These are phyloP conservation scores for Agapornis canus DNA, from an alignment of 2,797 vertebrate genomes.

Conservation along the genomic window DNA sequence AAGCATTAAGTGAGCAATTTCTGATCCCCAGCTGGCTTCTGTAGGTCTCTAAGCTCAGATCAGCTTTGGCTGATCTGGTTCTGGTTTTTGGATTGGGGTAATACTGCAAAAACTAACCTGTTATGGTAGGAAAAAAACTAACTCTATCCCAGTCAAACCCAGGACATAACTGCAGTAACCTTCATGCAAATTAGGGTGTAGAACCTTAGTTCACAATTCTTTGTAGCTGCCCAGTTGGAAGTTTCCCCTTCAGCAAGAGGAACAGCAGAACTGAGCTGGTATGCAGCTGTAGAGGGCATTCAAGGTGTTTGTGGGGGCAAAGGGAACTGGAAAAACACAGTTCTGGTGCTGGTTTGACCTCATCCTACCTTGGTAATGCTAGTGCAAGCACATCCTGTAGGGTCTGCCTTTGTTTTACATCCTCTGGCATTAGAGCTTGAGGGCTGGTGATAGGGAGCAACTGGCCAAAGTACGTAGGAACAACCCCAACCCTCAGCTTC, in stretches of 20 bases:
- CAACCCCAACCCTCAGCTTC: background rate
- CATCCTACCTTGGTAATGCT: background rate
- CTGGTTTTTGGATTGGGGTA: background rate
- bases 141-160: background rate
- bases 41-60: background rate
- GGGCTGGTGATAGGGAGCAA: background rate
- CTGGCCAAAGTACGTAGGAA: background rate
- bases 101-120: background rate
- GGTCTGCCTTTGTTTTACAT: background rate
- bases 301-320: background rate
- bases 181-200: background rate
- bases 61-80: background rate
- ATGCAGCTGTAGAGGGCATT: background rate
- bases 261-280: background rate
- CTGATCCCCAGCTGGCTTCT: background rate
- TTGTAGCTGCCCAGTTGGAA: background rate
- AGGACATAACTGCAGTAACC: background rate
- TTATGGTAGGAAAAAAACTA: background rate
- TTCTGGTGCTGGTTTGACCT: background rate
- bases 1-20: background rate
- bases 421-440: background rate
- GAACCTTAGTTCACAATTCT: background rate
- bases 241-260: background rate
- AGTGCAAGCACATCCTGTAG: rapidly evolving
- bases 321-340: background rate